These are phyloP conservation scores for Platysternon megacephalum DNA, from an alignment of 2,113 vertebrate species.

Conservation along the genomic window DNA sequence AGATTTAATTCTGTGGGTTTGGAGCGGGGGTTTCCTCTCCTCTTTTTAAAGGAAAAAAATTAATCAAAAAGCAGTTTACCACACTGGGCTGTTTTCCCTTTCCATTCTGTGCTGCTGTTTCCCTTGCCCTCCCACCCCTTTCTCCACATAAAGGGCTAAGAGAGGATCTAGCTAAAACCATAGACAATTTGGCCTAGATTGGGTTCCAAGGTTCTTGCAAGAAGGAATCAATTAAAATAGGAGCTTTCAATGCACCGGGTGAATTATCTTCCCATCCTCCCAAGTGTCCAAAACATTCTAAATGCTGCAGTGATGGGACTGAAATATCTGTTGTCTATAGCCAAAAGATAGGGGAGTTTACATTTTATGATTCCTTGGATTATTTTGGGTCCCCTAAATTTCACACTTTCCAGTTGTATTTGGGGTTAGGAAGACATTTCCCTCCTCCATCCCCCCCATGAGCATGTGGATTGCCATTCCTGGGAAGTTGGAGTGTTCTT, in stretches of 20 bases:
- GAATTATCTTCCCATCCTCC: not conserved
- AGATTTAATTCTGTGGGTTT: slow-evolving; percentile 60
- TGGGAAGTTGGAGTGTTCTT: not conserved
- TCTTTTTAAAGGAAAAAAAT: not conserved
- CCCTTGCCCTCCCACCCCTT: not conserved
- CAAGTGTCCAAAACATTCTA: not conserved
- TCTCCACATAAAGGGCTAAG: not conserved
- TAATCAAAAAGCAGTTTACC: slow-evolving; percentile 53
- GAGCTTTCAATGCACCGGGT: slow-evolving; percentile 14
- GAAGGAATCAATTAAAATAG: slow-evolving; percentile 49
- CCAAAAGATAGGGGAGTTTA: not conserved
- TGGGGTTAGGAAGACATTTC: not conserved
- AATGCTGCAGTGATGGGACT: not conserved
- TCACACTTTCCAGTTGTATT: not conserved
- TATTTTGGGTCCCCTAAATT: not conserved
- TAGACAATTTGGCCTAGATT: slow-evolving; percentile 2
- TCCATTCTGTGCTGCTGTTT: not conserved
- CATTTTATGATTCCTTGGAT: not conserved
- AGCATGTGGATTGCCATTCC: not conserved
- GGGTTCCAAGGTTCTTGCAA: slow-evolving; percentile 30
- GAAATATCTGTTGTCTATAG: not conserved
- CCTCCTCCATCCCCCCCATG: not conserved
- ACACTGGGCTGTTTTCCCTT: slow-evolving; percentile 11
- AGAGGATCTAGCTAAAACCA: slow-evolving; percentile 6
- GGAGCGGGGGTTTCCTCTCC: not conserved